Base-by-base conservation (phyloP, 2,888 invertebrate genomes). In the Polydrusus tereticollis region DNA sequence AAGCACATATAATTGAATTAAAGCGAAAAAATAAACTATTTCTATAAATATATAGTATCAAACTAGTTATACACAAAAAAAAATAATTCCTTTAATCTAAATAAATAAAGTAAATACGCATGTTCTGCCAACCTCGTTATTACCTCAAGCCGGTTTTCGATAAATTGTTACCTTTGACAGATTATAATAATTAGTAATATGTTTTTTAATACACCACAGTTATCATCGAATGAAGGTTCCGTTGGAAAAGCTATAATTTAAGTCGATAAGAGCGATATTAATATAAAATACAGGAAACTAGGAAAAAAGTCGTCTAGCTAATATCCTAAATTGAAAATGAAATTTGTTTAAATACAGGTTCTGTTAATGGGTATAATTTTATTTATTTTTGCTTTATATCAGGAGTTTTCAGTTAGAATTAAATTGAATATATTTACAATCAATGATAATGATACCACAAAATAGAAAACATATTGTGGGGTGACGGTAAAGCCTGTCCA, bases 81-180 rank as follows among this genome's bases (percentile, higher is more conserved):
- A 43, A 18, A 43, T 33, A 36, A 10, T 36, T 6, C 18, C 7
- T 18, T 18, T 7, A 45, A 45, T 45, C 21, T 45, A 50, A 50
- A 69, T 62, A 43, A 69, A 62, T 63, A 26, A 60, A 68, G 69
- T 69, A 69, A 63, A 63, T 62, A 63, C 43, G 69, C 69, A 69
- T 63, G 63, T 69, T 63, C 41, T 57, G 14, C 36, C 57, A 69
- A 33, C 69, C 63, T 69, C 57, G 63, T 63, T 63, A 36, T 12
- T 69, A 69, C 57, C 69, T 33, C 2, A 23, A 69, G 47, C 69
- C 33, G 45, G 69, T 57, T 52, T 69, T 62, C 57, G 57, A 69
- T 69, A 69, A 63, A 69, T 36, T 62, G 18, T 59, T 21, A 60
- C 33, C 57, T 63, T 63, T 69, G 52, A 69, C 62, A 63, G 69